Evolutionary conservation across 2,113 vertebrate species (phyloP), one percentile per base, ranked within the genome.

Genomic region (Gadus chalcogrammus): DNA sequence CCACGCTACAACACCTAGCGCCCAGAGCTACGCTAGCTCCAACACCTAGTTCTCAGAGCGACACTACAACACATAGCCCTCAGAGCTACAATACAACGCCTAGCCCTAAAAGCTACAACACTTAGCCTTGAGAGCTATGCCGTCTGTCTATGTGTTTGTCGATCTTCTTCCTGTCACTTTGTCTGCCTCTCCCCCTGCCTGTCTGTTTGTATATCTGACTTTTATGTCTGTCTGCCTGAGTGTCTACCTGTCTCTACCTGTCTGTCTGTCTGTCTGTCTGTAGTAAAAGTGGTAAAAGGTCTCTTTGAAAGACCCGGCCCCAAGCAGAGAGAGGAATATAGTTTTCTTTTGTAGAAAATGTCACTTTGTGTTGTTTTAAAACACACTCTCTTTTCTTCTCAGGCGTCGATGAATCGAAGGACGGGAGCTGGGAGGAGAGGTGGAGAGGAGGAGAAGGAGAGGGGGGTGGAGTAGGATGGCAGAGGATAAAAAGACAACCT

Each of bases 151-250:
- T 20, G 20, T 20, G 20, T 20, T 20, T 20, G 20, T 20, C 20
- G 5, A 31, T 4, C 31, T 35, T 72, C 73, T 67, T 67, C 75
- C 70, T 55, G 53, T 55, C 53, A 12, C 7, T 55, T 16, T 11
- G 53, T 55, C 53, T 55, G 53, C 16, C 53, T 55, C 3, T 55
- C 53, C 16, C 3, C 16, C 53, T 55, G 53, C 16, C 53, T 55
- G 53, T 55, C 53, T 55, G 53, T 55, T 16, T 55, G 53, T 55
- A 3, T 55, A 16, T 55, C 53, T 55, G 7, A 8, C 53, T 55
- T n/a, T 55, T 4, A 55, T 55, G 16, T 55, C 53, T 55, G 16
- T 55, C 53, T 15, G 16, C 12, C 53, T 55, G 16, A 12, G 12
- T 2, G 3, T 55, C 53, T 55, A 55, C 16, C 53, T 55, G 15